Conservation (phyloP, 2,888 invertebrate genomes). For the Parnassius smintheus region DNA sequence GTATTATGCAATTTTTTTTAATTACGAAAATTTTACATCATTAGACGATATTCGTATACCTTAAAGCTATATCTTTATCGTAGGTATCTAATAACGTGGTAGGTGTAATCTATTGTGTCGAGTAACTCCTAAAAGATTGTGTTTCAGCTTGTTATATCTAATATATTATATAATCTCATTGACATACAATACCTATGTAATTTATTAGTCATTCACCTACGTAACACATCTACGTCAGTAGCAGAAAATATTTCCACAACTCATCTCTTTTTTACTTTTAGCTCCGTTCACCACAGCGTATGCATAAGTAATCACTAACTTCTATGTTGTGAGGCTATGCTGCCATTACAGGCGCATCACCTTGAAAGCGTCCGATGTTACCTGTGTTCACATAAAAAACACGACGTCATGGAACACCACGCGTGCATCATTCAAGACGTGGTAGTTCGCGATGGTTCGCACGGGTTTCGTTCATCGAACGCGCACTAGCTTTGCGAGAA, state of each 20-base stretch:
- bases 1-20: too few species aligned
- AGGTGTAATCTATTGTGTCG: too few species aligned
- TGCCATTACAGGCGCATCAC: slow-evolving; percentile 27
- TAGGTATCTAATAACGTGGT: too few species aligned
- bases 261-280: slow-evolving; percentile 11
- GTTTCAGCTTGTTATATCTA: too few species aligned
- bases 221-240: slow-evolving; percentile 11
- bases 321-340: slow-evolving; percentile 12
- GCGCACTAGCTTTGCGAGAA: slow-evolving; percentile 41
- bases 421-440: slow-evolving; percentile 36
- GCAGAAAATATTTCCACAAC: slow-evolving; percentile 16
- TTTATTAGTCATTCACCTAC: slow-evolving; percentile 25
- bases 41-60: too few species aligned
- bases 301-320: slow-evolving; percentile 14
- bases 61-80: too few species aligned
- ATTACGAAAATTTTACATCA: too few species aligned
- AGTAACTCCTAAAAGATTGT: too few species aligned
- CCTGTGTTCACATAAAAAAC: slow-evolving; percentile 36
- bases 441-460: slow-evolving; percentile 33
- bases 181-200: slow-evolving; percentile 16
- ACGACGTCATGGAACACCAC: slow-evolving; percentile 38
- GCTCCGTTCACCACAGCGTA: slow-evolving; percentile 1
- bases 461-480: slow-evolving; percentile 30
- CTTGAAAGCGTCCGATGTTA: slow-evolving; percentile 35
- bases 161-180: slow-evolving; percentile 21